Evolutionary conservation across 2,888 invertebrate species (phyloP), one percentile per base, ranked within the genome.

Genomic region (Spilarctia lutea): DNA sequence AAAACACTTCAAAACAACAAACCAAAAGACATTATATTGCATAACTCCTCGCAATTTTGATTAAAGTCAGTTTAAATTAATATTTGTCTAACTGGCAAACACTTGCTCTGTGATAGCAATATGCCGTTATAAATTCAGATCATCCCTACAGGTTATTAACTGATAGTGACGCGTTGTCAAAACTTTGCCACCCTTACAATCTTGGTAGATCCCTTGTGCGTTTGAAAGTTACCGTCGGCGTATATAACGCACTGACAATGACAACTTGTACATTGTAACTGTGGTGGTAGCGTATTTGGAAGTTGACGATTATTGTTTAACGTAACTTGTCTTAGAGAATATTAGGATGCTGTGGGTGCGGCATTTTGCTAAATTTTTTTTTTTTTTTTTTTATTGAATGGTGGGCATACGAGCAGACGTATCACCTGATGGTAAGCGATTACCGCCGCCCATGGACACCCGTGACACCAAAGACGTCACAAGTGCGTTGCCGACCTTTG

Each of bases 161-260:
- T 94, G 94, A 93, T 94, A 94, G 94, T 94, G 94, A 94, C 94
- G 89, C 91, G 89, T 88, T 92, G 91, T 93, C 92, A 91, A 92
- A 94, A 95, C 91, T 94, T 94, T 87, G 82, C 88, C 87, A 82
- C 87, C 87, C 85, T 86, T 83, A 88, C 89, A 90, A 90, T 92
- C 89, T 90, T 85, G 79, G 84, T 86, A 79, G 86, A 90, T 92
- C 93, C 93, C 94, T 91, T 91, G 94, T 94, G 93, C 92, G 90
- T 93, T 92, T 91, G 91, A 93, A 91, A 93, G 91, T 93, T 93
- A 85, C 90, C 87, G 83, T 78, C 84, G 81, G 42, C 87, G 48
- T 33, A 80, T 79, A 86, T 88, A 90, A 90, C 89, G 86, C 85
- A 88, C 85, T 86, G 90, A 89, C 89, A 89, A 89, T 85, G 88